Evolutionary conservation across 2,113 vertebrate genomes (phyloP).

Genomic region (Triplophysa dalaica): DNA sequence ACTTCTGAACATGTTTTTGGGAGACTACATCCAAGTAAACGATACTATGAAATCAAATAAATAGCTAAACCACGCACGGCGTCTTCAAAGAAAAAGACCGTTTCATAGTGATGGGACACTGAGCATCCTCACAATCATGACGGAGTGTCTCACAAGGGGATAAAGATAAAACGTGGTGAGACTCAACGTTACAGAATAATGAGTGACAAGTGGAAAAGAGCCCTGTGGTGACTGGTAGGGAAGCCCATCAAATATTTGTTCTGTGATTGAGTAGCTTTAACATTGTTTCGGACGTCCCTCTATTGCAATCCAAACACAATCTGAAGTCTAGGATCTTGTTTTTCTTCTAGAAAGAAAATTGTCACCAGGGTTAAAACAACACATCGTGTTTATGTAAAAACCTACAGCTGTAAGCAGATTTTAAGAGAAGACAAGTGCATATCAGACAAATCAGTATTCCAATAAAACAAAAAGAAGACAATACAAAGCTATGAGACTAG

Average conservation of each 20-base stretch:
- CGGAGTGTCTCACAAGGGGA: conserved; percentile 7
- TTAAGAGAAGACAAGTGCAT: no score
- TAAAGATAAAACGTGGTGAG: neutral
- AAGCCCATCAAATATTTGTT: conserved; percentile 25
- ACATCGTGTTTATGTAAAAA: neutral
- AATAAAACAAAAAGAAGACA: no score
- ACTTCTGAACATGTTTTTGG: neutral
- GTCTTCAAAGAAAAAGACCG: neutral
- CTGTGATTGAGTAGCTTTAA: conserved; percentile 28
- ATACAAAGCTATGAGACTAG: no score
- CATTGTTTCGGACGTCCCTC: conserved; percentile 6
- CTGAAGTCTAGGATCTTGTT: neutral
- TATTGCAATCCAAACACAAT: neutral
- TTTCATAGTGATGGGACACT: neutral
- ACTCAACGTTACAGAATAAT: neutral
- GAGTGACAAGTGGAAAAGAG: neutral
- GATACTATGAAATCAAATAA: no score
- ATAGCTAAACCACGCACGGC: neutral
- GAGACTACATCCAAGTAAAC: no score
- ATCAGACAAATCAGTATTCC: no score
- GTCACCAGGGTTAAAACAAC: neutral
- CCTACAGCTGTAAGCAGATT: no score
- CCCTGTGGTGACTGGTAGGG: neutral
- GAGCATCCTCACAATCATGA: conserved; percentile 12
- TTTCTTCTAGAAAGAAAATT: neutral